Conservation (phyloP, 1,140 invertebrate genomes). For the Venustaconcha ellipsiformis region DNA sequence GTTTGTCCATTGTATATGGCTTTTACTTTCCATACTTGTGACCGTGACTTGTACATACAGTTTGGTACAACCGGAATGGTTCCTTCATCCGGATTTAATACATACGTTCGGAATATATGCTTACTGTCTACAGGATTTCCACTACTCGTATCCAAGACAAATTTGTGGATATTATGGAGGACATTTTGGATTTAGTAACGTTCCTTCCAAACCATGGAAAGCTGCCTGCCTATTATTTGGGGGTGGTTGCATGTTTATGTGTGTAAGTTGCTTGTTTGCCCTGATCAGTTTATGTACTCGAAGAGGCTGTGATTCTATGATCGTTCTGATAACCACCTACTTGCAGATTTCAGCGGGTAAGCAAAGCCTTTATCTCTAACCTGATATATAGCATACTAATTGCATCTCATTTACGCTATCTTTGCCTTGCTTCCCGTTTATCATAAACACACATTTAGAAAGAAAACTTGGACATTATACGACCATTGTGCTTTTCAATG, state of each 20-base stretch:
- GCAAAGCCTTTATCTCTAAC: too few relatives aligned
- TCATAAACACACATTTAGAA: too few relatives aligned
- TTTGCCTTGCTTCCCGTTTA: too few relatives aligned
- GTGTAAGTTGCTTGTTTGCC: slow-evolving; percentile 42
- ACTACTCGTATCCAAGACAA: slow-evolving; percentile 5
- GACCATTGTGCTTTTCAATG: too few relatives aligned
- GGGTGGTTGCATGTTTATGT: slow-evolving; percentile 53
- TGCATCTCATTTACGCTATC: too few relatives aligned
- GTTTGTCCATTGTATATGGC: slow-evolving; percentile 50
- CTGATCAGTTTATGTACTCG: slow-evolving; percentile 29
- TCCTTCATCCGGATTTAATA: slow-evolving; percentile 41
- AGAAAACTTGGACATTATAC: too few relatives aligned
- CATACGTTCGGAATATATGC: slow-evolving; percentile 49
- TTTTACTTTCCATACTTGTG: slow-evolving; percentile 53
- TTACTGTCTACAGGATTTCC: slow-evolving; percentile 16
- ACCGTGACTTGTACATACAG: slow-evolving; percentile 49
- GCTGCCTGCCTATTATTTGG: slow-evolving; percentile 59
- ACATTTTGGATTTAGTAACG: slow-evolving; percentile 41
- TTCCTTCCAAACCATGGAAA: slow-evolving; percentile 58
- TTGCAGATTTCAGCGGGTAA: slow-evolving; percentile 23
- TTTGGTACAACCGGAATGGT: slow-evolving; percentile 62
- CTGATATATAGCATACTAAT: too few relatives aligned
- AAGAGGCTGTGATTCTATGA: slow-evolving; percentile 10
- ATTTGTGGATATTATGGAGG: slow-evolving; percentile 57
- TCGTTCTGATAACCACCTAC: slow-evolving; percentile 24